These are phyloP conservation scores for Botia almorhae DNA, from an alignment of 2,797 vertebrate species.

Conservation along the genomic window DNA sequence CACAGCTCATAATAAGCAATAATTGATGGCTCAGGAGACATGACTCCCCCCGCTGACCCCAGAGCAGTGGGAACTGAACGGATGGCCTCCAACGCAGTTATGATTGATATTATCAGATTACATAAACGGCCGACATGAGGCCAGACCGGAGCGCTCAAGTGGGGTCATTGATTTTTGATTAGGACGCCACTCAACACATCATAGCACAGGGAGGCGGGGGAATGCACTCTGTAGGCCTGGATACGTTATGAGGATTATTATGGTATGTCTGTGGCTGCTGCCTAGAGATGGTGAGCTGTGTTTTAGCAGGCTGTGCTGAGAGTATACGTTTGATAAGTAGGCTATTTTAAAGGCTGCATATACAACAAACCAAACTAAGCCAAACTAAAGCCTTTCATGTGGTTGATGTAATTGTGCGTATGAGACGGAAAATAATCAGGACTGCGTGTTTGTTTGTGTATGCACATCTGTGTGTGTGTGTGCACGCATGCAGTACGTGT, in stretches of 20 bases:
- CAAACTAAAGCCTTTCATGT: conserved; percentile 52
- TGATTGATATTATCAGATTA: conserved; percentile 97
- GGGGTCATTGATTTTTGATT: conserved; percentile 95
- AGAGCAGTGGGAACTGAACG: conserved; percentile 87
- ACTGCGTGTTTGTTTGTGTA: conserved; percentile 31
- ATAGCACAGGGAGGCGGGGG: conserved; percentile 68
- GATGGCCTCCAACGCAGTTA: conserved; percentile 94
- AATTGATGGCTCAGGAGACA: conserved; percentile 92
- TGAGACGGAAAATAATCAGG: neutral
- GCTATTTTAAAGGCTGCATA: conserved; percentile 52
- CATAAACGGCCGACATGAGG: conserved; percentile 82
- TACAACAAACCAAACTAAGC: conserved; percentile 44
- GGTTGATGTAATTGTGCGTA: conserved; percentile 44
- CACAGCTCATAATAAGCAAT: conserved; percentile 92
- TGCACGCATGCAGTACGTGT: no score
- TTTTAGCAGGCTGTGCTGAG: conserved; percentile 9
- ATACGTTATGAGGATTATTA: conserved; percentile 52
- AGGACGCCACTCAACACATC: conserved; percentile 82
- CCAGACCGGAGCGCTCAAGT: conserved; percentile 83
- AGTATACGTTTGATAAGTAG: conserved; percentile 25
- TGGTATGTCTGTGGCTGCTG: conserved; percentile 42
- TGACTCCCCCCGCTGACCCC: conserved; percentile 83
- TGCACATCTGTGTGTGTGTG: no score
- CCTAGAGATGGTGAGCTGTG: conserved; percentile 23
- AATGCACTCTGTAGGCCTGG: conserved; percentile 64